phyloP scores from a whole-genome alignment of 2,888 invertebrate genomes.

The Mythimna albipuncta region DNA sequence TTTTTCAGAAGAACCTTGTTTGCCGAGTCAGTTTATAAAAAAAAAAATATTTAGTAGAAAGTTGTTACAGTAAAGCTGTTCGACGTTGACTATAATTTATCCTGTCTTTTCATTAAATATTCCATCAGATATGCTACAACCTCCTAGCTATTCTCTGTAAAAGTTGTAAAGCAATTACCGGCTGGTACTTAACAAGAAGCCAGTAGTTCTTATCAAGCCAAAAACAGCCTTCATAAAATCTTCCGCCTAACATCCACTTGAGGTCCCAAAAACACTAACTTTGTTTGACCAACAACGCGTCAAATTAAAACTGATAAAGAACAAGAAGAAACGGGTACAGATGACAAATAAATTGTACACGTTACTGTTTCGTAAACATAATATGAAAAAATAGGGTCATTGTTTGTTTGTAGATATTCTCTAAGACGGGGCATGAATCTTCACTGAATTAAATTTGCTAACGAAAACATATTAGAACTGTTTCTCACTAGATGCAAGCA shows the following conservation, averaged over 20 bases:
- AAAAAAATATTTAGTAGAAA: not conserved
- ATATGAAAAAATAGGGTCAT: slow-evolving; percentile 11
- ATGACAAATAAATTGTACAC: slow-evolving; percentile 49
- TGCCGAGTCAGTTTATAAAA: too few relatives aligned
- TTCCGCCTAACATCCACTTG: slow-evolving; percentile 17
- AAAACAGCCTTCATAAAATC: slow-evolving; percentile 53
- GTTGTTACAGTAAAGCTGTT: not conserved
- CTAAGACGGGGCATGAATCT: not conserved
- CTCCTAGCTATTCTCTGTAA: not conserved
- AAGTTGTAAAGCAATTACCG: slow-evolving; percentile 26
- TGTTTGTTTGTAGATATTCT: not conserved
- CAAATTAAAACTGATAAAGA: slow-evolving; percentile 58
- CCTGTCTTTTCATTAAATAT: not conserved
- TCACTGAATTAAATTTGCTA: not conserved
- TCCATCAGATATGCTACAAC: not conserved
- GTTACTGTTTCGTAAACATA: slow-evolving; percentile 27
- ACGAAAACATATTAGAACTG: not conserved
- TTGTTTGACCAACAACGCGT: slow-evolving; percentile 56
- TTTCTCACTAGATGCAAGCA: too few relatives aligned
- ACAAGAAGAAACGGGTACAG: slow-evolving; percentile 29
- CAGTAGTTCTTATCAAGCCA: slow-evolving; percentile 35
- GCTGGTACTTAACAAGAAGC: slow-evolving; percentile 13
- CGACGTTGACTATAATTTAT: not conserved
- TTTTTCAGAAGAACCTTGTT: too few relatives aligned
- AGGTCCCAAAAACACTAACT: slow-evolving; percentile 25